Evolutionary conservation across 2,113 vertebrate species (phyloP).

Genomic region (Bothrops jararaca): DNA sequence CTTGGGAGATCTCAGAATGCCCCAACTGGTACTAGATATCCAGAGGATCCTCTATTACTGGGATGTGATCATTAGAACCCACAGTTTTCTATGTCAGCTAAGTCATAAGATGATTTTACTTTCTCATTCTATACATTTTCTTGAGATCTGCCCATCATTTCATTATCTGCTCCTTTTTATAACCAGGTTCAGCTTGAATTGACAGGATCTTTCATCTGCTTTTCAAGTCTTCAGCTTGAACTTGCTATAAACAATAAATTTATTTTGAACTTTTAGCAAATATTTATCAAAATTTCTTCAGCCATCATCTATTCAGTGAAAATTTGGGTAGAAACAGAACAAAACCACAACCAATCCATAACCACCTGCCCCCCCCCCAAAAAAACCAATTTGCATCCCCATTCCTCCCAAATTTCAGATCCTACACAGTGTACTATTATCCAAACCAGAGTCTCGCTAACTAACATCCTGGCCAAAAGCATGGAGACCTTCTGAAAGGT

Average conservation of each 20-base stretch:
- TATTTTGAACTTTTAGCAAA: not conserved
- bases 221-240: not conserved
- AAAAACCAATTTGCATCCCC: not conserved
- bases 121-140: too few relatives aligned
- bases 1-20: too few relatives aligned
- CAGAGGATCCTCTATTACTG: too few relatives aligned
- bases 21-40: too few relatives aligned
- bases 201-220: too few relatives aligned
- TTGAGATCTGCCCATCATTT: too few relatives aligned
- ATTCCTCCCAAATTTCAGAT: not conserved
- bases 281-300: not conserved
- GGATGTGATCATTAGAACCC: too few relatives aligned
- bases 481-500: not conserved
- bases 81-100: too few relatives aligned
- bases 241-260: not conserved
- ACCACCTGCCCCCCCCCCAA: too few relatives aligned
- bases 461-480: not conserved
- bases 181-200: too few relatives aligned
- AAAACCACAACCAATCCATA: not conserved
- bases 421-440: not conserved
- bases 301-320: not conserved
- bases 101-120: too few relatives aligned
- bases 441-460: not conserved
- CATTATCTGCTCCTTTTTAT: too few relatives aligned
- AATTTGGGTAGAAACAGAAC: not conserved